Conservation (phyloP, 2,888 invertebrate species). For the Calameuta filiformis region DNA sequence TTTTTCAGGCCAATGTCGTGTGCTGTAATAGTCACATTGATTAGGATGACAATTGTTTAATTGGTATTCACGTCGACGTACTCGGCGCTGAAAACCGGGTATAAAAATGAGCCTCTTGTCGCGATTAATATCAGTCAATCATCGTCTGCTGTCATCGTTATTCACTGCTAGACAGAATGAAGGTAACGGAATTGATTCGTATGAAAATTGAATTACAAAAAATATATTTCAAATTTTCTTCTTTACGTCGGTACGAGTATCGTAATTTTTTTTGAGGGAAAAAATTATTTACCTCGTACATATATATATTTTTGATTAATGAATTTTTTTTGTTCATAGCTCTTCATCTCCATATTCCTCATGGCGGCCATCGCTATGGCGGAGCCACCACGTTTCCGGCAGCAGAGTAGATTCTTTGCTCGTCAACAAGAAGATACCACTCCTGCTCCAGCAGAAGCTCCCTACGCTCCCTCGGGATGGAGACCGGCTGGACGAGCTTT, state of each 20-base stretch:
- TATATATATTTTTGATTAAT: too few relatives aligned
- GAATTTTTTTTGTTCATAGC: not conserved
- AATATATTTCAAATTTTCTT: too few relatives aligned
- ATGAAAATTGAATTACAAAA: too few relatives aligned
- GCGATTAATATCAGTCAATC: conserved; percentile 17
- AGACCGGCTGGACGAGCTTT: conserved; percentile 17
- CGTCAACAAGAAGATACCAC: conserved; percentile 20
- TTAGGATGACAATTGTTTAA: conserved; percentile 10
- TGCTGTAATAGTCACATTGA: conserved; percentile 10
- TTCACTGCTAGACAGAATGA: conserved; percentile 1
- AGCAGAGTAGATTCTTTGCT: conserved; percentile 16
- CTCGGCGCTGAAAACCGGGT: conserved; percentile 1
- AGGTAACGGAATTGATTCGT: not conserved
- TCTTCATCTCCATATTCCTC: conserved; percentile 5
- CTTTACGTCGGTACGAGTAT: too few relatives aligned
- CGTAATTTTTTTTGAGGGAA: too few relatives aligned
- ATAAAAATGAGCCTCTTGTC: conserved; percentile 11
- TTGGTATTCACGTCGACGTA: conserved; percentile 16
- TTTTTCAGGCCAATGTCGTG: conserved; percentile 18
- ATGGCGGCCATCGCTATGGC: conserved; percentile 6
- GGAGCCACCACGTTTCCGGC: conserved; percentile 15
- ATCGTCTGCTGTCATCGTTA: conserved; percentile 8
- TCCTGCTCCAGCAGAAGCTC: conserved; percentile 11
- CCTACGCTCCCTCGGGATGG: conserved; percentile 21
- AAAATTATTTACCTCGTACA: too few relatives aligned